phyloP scores from a whole-genome alignment of 2,888 invertebrate genomes.

The Acrocera orbiculus region DNA sequence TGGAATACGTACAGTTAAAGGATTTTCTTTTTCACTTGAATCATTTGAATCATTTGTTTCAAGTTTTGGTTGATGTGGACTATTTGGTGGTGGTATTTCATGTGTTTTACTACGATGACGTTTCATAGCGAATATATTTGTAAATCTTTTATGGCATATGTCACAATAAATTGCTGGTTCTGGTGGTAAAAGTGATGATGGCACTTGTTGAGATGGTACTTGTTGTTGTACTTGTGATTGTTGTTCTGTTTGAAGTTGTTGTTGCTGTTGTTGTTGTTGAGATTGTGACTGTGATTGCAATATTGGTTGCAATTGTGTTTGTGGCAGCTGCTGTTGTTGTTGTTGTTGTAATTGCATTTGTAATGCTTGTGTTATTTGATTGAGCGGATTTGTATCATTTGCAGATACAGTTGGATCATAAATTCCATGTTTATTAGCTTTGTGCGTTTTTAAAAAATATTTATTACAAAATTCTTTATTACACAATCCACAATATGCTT shows the following conservation, averaged over 20 bases:
- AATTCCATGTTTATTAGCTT: constrained; percentile 93
- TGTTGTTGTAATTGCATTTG: constrained; percentile 22
- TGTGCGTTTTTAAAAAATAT: constrained; percentile 94
- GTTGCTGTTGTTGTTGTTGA: constrained; percentile 13
- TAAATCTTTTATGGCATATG: constrained; percentile 54
- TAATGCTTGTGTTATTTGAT: constrained; percentile 13
- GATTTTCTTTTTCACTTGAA: constrained; percentile 7
- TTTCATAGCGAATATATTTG: constrained; percentile 51
- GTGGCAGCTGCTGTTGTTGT: constrained; percentile 17
- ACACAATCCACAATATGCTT: constrained; percentile 93
- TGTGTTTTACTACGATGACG: constrained; percentile 52
- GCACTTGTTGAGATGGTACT: constrained; percentile 10
- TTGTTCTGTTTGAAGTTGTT: constrained; percentile 14
- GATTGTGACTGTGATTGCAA: constrained; percentile 11
- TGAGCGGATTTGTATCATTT: constrained; percentile 15
- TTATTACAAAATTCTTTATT: constrained; percentile 98
- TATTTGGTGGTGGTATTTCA: constrained; percentile 29
- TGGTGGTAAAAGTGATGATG: constrained; percentile 14
- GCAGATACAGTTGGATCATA: constrained; percentile 37
- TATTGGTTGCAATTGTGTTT: constrained; percentile 9
- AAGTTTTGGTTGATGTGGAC: constrained; percentile 8
- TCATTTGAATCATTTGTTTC: constrained; percentile 8
- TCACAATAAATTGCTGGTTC: constrained; percentile 39
- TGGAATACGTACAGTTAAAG: constrained; percentile 22
- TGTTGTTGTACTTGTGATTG: constrained; percentile 12